Evolutionary conservation across 2,797 vertebrate species (phyloP), one percentile per base, ranked within the genome.

Genomic region (Eidolon dupreanum): DNA sequence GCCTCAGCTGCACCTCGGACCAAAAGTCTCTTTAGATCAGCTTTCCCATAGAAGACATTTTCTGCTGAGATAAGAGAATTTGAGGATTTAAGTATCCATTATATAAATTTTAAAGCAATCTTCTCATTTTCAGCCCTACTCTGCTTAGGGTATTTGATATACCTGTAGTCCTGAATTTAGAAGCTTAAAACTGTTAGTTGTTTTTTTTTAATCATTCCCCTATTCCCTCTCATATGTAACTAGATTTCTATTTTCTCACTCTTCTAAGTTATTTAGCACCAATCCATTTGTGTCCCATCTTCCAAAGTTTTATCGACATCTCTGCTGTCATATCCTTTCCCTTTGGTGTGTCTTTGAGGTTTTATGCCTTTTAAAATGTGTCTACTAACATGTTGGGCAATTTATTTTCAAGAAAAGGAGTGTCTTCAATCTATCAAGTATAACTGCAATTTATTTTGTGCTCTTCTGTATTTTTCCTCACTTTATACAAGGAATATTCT

Each of bases 201-300:
- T 38, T 53, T 49, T 49, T 15, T 49, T 49, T 49, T 84, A 46
- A 51, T 82, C 26, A 22, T 93, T 20, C 11, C 2, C 20, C 33
- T 57, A 36, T 38, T 33, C 8, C 36, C 8, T 24, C n/a, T 91
- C 92, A 7, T 22, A 41, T 77, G 22, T 73, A 84, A 88, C 31
- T 85, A 61, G 16, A 83, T 74, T 94, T 94, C 70, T 94, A n/a
- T 22, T 70, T 88, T 93, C 68, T 95, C 59, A 55, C 36, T 66
- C 22, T 46, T 90, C 28, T n/a, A 59, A 84, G 31, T 85, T 90
- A 91, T 82, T 95, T 92, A 83, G 9, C 38, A 83, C 36, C 15
- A 55, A 22, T 51, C 63, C 6, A 87, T 63, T 61, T 84, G 65
- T 13, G 66, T 93, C 65, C 33, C 55, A 46, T 43, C 28, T 70